phyloP scores from a whole-genome alignment of 2,797 vertebrate genomes.

The Esox masquinongy region DNA sequence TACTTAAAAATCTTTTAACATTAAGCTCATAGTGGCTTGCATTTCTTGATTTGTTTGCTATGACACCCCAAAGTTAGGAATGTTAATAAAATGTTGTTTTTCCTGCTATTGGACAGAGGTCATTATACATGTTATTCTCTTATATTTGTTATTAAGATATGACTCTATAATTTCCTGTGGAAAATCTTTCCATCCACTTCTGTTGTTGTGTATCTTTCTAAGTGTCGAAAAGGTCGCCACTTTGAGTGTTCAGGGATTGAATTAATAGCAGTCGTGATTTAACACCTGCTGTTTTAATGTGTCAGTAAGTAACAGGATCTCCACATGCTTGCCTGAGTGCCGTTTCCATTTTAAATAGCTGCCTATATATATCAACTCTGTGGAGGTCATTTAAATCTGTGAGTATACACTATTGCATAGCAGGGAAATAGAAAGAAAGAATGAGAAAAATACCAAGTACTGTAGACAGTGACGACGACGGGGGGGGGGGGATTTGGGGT shows the following conservation, averaged over 20 bases:
- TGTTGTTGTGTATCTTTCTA: background rate
- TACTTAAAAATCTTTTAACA: too few species aligned
- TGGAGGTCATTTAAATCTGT: conserved; percentile 72
- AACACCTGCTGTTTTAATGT: conserved; percentile 84
- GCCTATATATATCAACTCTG: conserved; percentile 85
- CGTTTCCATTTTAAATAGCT: conserved; percentile 76
- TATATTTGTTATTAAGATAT: background rate
- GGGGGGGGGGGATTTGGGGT: too few species aligned
- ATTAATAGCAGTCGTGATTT: conserved; percentile 80
- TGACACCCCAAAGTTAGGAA: too few species aligned
- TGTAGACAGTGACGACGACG: too few species aligned
- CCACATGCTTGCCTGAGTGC: conserved; percentile 72
- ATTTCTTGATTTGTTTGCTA: too few species aligned
- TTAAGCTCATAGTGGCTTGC: too few species aligned
- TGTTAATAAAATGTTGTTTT: too few species aligned
- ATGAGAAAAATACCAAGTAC: background rate
- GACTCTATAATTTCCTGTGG: background rate
- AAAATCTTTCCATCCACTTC: background rate
- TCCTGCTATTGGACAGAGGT: too few species aligned
- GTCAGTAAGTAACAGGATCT: conserved; percentile 84
- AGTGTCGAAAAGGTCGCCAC: conserved; percentile 16
- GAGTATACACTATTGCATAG: conserved; percentile 4
- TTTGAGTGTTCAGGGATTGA: conserved; percentile 48
- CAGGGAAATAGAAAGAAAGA: background rate
- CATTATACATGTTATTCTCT: background rate